phyloP scores from a whole-genome alignment of 2,113 vertebrate genomes.

The Pluvialis apricaria region DNA sequence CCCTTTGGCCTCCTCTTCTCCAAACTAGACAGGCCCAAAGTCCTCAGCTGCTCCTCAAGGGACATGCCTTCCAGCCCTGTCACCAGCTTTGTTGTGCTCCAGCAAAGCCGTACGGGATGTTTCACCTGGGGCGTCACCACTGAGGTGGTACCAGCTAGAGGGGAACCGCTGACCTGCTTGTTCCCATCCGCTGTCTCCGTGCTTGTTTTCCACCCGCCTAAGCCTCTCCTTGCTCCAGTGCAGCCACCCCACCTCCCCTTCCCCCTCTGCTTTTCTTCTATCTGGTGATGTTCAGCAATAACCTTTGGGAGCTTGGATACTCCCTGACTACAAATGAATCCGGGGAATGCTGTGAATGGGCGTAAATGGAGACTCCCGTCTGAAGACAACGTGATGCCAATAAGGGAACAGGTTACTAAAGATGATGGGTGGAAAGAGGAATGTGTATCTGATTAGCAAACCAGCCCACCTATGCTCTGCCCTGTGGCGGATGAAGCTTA shows the following conservation, averaged over 20 bases:
- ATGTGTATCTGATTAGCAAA: background rate
- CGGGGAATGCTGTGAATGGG: background rate
- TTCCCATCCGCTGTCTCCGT: background rate
- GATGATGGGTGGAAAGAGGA: background rate
- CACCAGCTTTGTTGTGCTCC: background rate
- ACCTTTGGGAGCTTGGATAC: background rate
- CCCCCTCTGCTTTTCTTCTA: background rate
- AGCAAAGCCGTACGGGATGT: background rate
- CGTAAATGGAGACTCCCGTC: background rate
- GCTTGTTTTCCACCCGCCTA: background rate
- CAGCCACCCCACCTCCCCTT: background rate
- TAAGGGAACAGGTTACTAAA: background rate
- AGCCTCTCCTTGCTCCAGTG: background rate
- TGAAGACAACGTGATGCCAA: background rate
- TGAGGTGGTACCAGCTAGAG: background rate
- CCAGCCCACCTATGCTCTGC: background rate
- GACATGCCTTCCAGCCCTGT: background rate
- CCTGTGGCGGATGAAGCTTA: fast-evolving
- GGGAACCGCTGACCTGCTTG: background rate
- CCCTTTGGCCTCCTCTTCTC: background rate
- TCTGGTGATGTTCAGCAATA: background rate
- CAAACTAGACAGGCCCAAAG: background rate
- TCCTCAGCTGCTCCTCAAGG: background rate
- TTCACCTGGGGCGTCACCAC: background rate
- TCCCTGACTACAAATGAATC: background rate